phyloP scores from a whole-genome alignment of 2,888 invertebrate genomes.

The Altica lythri region DNA sequence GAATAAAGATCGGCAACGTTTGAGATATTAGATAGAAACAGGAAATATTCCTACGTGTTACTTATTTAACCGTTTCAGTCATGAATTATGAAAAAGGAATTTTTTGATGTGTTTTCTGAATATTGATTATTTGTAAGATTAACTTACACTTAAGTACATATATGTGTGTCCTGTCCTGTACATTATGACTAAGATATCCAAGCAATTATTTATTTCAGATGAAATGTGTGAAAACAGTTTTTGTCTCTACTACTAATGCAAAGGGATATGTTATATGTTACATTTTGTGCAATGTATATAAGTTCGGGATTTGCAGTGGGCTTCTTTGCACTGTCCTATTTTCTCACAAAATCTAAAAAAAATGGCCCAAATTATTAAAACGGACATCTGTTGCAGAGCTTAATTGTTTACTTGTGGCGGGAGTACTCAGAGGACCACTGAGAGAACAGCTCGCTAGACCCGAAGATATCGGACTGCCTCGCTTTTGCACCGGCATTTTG shows the following conservation, averaged over 20 bases:
- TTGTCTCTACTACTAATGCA: background rate
- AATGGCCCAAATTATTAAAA: background rate
- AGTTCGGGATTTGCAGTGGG: background rate
- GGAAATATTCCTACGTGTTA: too few species aligned
- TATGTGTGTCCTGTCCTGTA: background rate
- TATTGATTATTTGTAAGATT: background rate
- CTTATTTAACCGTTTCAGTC: too few species aligned
- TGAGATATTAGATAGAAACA: too few species aligned
- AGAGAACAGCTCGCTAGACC: too few species aligned
- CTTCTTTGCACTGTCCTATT: background rate
- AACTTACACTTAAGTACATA: background rate
- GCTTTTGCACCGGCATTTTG: conserved; percentile 4
- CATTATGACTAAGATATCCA: background rate
- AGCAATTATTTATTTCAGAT: background rate
- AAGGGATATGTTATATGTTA: background rate
- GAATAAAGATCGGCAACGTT: too few species aligned
- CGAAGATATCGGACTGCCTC: too few species aligned
- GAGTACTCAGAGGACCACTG: too few species aligned
- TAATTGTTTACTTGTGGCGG: too few species aligned
- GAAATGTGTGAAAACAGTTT: background rate
- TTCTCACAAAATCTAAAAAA: background rate
- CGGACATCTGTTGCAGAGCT: too few species aligned
- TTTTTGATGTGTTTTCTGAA: background rate
- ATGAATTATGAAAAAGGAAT: background rate
- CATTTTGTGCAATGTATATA: background rate